A percentile compares a stretch with the other conserved stretches of the same genome.
Evolutionary conservation across 2,113 vertebrate genomes (phyloP).

Genomic region (Todiramphus saurophagus): DNA sequence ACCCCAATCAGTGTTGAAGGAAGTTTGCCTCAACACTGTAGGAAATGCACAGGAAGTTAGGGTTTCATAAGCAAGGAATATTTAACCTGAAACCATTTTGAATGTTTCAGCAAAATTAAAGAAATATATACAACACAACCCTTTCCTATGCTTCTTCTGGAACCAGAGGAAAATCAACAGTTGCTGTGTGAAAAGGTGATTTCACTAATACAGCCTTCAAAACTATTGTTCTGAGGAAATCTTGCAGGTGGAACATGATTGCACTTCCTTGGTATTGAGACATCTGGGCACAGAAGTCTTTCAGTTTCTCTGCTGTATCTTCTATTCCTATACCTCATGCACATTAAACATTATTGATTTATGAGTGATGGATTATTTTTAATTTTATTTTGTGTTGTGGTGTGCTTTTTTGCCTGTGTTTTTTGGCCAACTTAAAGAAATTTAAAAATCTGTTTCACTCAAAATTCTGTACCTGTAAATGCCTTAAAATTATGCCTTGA

Average conservation of each 20-base stretch:
- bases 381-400: background rate
- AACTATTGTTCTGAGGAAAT: background rate
- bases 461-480: background rate
- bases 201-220: background rate
- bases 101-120: background rate
- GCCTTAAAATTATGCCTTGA: background rate
- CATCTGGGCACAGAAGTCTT: background rate
- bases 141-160: background rate
- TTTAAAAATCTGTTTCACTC: background rate
- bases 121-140: background rate
- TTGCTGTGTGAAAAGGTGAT: background rate
- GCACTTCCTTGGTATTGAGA: background rate
- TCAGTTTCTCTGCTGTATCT: background rate
- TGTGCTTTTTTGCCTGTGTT: background rate
- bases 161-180: background rate
- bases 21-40: background rate
- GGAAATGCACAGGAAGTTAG: background rate
- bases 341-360: background rate
- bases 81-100: background rate
- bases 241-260: background rate
- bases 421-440: background rate
- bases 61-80: background rate
- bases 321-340: background rate
- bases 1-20: too few relatives aligned
- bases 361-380: background rate